Evolutionary conservation across 2,797 vertebrate species (phyloP).

Genomic region (Ispidina picta): DNA sequence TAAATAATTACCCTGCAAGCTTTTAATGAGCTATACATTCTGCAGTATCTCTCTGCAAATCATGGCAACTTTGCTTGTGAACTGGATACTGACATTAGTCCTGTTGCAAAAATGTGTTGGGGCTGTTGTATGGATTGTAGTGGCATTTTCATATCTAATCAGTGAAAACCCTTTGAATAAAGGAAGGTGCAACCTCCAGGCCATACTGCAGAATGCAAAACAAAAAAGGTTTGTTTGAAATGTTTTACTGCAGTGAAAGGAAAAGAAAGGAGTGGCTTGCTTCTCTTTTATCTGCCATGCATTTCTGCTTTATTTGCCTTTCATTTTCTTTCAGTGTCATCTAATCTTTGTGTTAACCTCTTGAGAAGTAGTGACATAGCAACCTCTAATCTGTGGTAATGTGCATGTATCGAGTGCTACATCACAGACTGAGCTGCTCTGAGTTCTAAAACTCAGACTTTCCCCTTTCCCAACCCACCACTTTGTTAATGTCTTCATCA

Average conservation of each 20-base stretch:
- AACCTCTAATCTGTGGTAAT: background rate
- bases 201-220: background rate
- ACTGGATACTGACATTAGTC: background rate
- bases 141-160: background rate
- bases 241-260: background rate
- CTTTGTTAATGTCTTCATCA: background rate
- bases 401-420: background rate
- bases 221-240: background rate
- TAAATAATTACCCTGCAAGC: background rate
- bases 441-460: background rate
- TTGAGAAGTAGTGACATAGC: background rate
- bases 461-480: background rate
- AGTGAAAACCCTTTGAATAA: background rate
- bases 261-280: background rate
- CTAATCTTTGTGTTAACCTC: slow-evolving; percentile 4
- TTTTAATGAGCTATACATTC: background rate
- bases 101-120: background rate
- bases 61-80: background rate
- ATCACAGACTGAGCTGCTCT: background rate
- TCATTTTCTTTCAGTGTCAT: background rate
- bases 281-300: slow-evolving; percentile 12
- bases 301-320: slow-evolving; percentile 46
- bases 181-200: background rate
- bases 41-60: background rate
- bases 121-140: background rate